Evolutionary conservation across 2,888 invertebrate species (phyloP).

Genomic region (Eupeodes luniger): DNA sequence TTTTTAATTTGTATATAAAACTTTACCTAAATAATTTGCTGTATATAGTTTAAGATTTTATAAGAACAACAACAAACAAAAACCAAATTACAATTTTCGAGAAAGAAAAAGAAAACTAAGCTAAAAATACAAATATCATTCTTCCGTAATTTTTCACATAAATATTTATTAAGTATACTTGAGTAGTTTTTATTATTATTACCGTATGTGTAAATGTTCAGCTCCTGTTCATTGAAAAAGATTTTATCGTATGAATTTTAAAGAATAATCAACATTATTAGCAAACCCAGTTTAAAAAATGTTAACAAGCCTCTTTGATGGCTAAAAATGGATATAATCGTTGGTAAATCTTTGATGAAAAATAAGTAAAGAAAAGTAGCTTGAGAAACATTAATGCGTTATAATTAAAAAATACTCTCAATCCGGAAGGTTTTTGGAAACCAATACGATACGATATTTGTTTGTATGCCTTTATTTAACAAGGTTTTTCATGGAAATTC

Average conservation of each 20-base stretch:
- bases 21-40: slow-evolving; percentile 17
- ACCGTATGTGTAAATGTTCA: neutral
- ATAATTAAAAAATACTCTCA: neutral
- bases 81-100: slow-evolving; percentile 26
- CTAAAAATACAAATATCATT: slow-evolving; percentile 7
- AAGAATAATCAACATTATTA: neutral
- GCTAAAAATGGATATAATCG: no score
- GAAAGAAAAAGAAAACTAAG: neutral
- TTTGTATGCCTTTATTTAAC: no score
- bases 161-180: neutral
- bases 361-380: neutral
- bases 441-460: neutral
- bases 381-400: neutral
- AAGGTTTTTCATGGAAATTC: neutral
- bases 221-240: neutral
- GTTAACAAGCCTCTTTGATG: neutral
- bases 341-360: no score
- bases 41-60: slow-evolving; percentile 60
- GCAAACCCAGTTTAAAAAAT: neutral
- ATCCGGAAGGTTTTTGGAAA: neutral
- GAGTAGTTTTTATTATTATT: neutral
- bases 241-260: neutral
- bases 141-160: slow-evolving; percentile 25
- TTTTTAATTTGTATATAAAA: slow-evolving; percentile 15
- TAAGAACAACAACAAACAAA: slow-evolving; percentile 3